Base-by-base conservation (phyloP, 1,140 invertebrate genomes). In the Scaptomyza montana region DNA sequence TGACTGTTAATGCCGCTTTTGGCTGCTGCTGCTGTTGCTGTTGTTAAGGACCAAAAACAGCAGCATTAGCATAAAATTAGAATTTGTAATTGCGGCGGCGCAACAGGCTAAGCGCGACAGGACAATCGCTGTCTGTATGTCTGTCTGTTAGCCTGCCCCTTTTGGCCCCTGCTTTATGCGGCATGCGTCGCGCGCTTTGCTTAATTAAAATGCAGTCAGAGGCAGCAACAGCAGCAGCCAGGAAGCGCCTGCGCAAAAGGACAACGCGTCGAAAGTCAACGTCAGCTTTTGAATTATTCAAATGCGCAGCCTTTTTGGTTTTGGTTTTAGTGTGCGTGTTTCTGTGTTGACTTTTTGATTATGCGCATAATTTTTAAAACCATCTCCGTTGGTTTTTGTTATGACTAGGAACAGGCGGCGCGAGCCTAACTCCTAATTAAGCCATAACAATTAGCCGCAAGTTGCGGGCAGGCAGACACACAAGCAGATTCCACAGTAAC, bases 31-130 rank as follows among this genome's bases (percentile, higher is more conserved):
- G n/a, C 12, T 19, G 39, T 39, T 47, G 57, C 59, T 51, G 55
- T 62, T 41, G 60, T 57, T 59, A 80, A 89, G 80, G 77, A 89
- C 66, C 62, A 65, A 67, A 65, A 66, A 70, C 76, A 76, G 46
- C 33, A 73, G 84, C 79, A 87, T 90, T 90, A 90, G 82, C 86
- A 90, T 90, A 90, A 90, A 80, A 90, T 90, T 90, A 90, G 87
- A 90, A 90, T 90, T 90, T 90, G 86, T 90, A 90, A 90, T 90
- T 90, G 86, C 87, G 82, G 68, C 79, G 87, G 77, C 81, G 87
- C 87, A 82, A 80, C 82, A 90, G 87, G 78, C 77, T 63, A 66
- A 65, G 50, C 25, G 60, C 33, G 51, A 46, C 46, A 74, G 51
- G 33, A 49, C 39, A 45, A 70, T 55, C 43, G 49, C 53, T 57